phyloP scores from a whole-genome alignment of 2,888 invertebrate species.

The Pegoplata infirma region DNA sequence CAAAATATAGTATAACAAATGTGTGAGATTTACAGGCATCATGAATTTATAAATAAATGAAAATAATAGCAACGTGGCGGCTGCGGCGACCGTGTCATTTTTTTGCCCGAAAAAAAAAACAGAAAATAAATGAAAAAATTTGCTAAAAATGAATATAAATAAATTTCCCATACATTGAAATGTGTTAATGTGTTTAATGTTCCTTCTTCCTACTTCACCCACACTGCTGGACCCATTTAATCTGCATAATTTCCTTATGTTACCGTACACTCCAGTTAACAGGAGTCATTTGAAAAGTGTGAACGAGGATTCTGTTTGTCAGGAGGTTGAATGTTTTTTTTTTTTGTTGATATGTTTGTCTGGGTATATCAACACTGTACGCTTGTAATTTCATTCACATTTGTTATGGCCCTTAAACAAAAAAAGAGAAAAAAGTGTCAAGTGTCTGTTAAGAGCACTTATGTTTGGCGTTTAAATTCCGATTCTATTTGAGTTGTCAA shows the following conservation, averaged over 20 bases:
- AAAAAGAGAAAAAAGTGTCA: conserved; percentile 68
- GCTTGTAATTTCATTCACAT: conserved; percentile 30
- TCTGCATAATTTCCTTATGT: conserved; percentile 69
- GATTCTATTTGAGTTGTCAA: conserved; percentile 65
- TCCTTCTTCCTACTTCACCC: conserved; percentile 9
- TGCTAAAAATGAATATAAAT: conserved; percentile 13
- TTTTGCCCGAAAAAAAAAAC: conserved; percentile 33
- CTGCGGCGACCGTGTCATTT: conserved; percentile 57
- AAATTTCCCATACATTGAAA: conserved; percentile 11
- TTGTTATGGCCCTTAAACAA: conserved; percentile 63
- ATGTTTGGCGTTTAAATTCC: conserved; percentile 62
- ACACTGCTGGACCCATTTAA: conserved; percentile 68
- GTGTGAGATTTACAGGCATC: conserved; percentile 57
- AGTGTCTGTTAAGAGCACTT: conserved; percentile 71
- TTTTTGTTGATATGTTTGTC: conserved; percentile 15
- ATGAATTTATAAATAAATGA: conserved; percentile 58
- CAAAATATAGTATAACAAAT: conserved; percentile 48
- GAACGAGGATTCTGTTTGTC: conserved; percentile 40
- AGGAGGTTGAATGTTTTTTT: conserved; percentile 42
- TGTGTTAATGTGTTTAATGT: conserved; percentile 43
- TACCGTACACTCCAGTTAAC: conserved; percentile 24
- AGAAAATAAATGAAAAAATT: conserved; percentile 19
- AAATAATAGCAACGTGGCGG: conserved; percentile 46
- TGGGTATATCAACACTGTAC: neutral
- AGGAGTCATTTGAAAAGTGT: conserved; percentile 48